These are phyloP conservation scores for Papilio glaucus DNA, from an alignment of 1,140 invertebrate genomes.

Conservation along the genomic window DNA sequence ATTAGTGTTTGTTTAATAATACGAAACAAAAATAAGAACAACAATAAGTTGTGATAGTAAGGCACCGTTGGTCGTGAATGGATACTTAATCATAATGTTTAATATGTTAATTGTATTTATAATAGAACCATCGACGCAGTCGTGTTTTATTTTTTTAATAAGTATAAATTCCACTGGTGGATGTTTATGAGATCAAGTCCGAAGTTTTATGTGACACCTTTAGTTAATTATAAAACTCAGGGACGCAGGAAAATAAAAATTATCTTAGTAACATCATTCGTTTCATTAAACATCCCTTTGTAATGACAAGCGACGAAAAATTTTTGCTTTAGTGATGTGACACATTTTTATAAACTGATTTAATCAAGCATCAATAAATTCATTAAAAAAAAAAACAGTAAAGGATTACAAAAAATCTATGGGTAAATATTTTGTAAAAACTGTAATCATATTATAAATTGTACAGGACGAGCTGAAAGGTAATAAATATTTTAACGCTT, in stretches of 20 bases:
- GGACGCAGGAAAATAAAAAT: constrained; percentile 33
- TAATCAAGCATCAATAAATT: neutral
- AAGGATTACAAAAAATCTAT: neutral
- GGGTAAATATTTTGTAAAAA: neutral
- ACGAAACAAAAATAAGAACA: constrained; percentile 39
- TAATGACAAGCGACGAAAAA: neutral
- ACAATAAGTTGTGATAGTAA: constrained; percentile 58
- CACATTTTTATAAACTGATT: constrained; percentile 19
- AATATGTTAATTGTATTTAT: constrained; percentile 45
- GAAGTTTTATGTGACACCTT: constrained; percentile 55
- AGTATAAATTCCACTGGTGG: constrained; percentile 70
- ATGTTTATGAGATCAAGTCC: constrained; percentile 78
- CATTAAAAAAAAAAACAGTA: too few relatives aligned
- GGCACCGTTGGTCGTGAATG: constrained; percentile 69
- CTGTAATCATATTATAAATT: too few relatives aligned
- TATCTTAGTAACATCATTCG: constrained; percentile 10
- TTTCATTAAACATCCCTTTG: constrained; percentile 2
- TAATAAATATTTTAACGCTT: neutral
- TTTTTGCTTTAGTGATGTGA: constrained; percentile 2
- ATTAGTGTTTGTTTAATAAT: neutral
- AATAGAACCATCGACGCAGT: constrained; percentile 58
- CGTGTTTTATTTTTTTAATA: constrained; percentile 52
- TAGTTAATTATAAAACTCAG: constrained; percentile 35
- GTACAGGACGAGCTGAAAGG: constrained; percentile 12
- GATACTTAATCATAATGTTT: constrained; percentile 49